A percentile compares a stretch with the other conserved stretches of the same genome.
Conservation (phyloP, 2,113 vertebrate species). For the Hyla sarda region DNA sequence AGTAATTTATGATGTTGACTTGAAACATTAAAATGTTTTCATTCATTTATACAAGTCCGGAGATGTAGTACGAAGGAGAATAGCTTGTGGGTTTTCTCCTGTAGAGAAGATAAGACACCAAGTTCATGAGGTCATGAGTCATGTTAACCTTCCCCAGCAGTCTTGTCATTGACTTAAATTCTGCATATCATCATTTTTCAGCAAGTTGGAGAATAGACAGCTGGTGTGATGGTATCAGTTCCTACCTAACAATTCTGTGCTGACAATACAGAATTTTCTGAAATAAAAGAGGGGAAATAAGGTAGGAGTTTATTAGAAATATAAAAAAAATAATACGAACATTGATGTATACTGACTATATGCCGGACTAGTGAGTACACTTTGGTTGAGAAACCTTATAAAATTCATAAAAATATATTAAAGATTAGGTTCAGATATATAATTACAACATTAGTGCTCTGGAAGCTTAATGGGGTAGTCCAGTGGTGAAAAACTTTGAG, state of each 20-base stretch:
- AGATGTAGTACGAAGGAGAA: not conserved
- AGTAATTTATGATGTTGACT: not conserved
- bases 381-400: not conserved
- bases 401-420: no score
- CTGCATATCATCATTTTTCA: conserved; percentile 20
- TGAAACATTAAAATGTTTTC: not conserved
- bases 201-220: conserved; percentile 30
- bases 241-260: conserved; percentile 1
- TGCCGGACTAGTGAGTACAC: not conserved
- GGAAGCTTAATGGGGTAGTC: no score
- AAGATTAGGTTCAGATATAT: no score
- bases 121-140: conserved; percentile 24
- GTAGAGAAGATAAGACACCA: conserved; percentile 2
- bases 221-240: conserved; percentile 24
- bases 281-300: not conserved
- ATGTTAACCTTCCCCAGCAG: conserved; percentile 12
- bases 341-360: not conserved
- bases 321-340: no score
- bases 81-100: not conserved
- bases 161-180: conserved; percentile 20
- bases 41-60: not conserved
- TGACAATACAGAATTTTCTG: conserved; percentile 20
- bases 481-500: no score
- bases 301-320: not conserved
- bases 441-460: no score